Percentiles rank a stretch among this genome's conserved stretches.
phyloP scores from a whole-genome alignment of 2,113 vertebrate genomes.

The Cranoglanis bouderius region DNA sequence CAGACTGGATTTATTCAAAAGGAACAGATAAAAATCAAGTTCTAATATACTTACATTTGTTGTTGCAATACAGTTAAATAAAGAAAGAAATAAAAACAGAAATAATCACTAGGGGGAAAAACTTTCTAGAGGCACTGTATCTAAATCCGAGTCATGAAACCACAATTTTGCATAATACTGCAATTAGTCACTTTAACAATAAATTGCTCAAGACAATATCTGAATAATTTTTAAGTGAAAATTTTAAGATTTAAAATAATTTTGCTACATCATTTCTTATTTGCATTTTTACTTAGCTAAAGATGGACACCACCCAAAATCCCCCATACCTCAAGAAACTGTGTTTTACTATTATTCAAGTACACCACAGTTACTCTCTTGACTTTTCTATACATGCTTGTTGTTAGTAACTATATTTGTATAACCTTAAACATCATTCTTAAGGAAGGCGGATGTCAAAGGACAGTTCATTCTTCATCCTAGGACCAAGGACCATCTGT shows the following conservation, averaged over 20 bases:
- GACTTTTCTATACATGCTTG: neutral
- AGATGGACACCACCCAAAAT: neutral
- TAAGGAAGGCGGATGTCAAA: neutral
- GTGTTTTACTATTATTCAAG: neutral
- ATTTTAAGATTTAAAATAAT: neutral
- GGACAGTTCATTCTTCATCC: conserved; percentile 20
- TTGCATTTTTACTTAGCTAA: neutral
- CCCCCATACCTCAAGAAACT: neutral
- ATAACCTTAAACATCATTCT: conserved; percentile 23
- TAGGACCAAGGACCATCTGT: conserved; percentile 21
- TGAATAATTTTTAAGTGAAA: neutral
- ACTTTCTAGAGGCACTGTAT: neutral
- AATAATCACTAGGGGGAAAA: neutral
- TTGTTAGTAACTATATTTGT: conserved; percentile 3
- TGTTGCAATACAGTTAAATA: neutral
- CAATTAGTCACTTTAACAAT: neutral
- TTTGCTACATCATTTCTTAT: neutral
- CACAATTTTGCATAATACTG: neutral
- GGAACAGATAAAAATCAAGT: neutral
- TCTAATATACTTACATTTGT: neutral
- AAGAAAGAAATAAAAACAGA: neutral
- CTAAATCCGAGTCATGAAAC: neutral
- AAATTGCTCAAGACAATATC: neutral
- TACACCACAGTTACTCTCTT: neutral
- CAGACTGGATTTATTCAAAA: too few species aligned